Conservation (phyloP, 64 coral and sea anemone genomes). For the Pocillopora damicornis region DNA sequence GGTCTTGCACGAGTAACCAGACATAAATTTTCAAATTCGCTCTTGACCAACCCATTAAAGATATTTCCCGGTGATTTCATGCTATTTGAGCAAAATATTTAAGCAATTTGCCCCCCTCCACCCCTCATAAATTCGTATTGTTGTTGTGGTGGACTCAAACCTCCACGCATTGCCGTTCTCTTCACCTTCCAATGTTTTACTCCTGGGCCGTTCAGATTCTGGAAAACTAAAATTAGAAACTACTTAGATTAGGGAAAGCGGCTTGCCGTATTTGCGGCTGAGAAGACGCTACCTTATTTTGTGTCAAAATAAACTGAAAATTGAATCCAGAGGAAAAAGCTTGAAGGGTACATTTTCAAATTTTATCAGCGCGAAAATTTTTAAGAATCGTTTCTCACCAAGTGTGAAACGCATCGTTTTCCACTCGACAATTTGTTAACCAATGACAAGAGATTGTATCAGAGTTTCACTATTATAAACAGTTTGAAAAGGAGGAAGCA, state of each 20-base stretch:
- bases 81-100: constrained; percentile 13
- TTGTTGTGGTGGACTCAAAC: background rate
- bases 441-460: no score
- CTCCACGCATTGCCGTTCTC: background rate
- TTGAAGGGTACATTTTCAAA: no score
- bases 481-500: no score
- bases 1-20: no score
- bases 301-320: background rate
- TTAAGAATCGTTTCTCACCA: no score
- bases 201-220: background rate
- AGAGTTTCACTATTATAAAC: no score
- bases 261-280: no score
- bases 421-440: no score
- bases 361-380: no score
- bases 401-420: no score
- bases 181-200: background rate
- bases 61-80: constrained; percentile 18
- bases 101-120: background rate
- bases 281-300: background rate
- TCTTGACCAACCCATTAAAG: background rate
- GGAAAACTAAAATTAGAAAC: background rate
- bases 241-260: no score
- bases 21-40: background rate
- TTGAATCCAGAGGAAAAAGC: no score
- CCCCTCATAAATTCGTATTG: background rate